Evolutionary conservation across 2,113 vertebrate species (phyloP).

Genomic region (Sinocyclocheilus maitianheensis): DNA sequence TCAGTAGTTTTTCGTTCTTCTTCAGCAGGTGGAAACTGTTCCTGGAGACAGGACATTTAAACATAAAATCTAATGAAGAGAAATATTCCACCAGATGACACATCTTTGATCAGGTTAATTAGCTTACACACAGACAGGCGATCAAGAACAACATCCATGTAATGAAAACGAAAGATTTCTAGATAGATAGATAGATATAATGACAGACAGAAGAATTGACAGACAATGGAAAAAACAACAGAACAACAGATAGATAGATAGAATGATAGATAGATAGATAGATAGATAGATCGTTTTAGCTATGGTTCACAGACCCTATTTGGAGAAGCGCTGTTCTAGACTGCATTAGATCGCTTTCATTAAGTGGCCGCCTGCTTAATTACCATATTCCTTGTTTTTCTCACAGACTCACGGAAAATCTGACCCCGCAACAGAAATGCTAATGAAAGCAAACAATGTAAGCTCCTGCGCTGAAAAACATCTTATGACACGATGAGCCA

Average conservation of each 20-base stretch:
- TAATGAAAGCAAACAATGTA: neutral
- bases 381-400: conserved; percentile 58
- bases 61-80: neutral
- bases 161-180: neutral
- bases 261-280: neutral
- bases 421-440: neutral
- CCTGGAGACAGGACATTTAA: conserved; percentile 67
- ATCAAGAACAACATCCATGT: neutral
- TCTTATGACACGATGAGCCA: neutral
- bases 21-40: conserved; percentile 96
- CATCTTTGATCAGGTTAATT: neutral
- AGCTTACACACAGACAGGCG: neutral
- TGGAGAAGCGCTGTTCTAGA: neutral
- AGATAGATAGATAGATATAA: neutral
- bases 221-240: neutral
- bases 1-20: conserved; percentile 97
- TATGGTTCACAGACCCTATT: neutral
- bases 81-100: neutral
- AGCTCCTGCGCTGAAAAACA: neutral
- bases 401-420: conserved; percentile 53
- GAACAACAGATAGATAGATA: neutral
- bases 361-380: conserved; percentile 44
- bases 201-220: too few species aligned
- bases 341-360: conserved; percentile 21
- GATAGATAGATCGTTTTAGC: too few species aligned